phyloP scores from a whole-genome alignment of 2,888 invertebrate species.

The Leptopilina myrica region DNA sequence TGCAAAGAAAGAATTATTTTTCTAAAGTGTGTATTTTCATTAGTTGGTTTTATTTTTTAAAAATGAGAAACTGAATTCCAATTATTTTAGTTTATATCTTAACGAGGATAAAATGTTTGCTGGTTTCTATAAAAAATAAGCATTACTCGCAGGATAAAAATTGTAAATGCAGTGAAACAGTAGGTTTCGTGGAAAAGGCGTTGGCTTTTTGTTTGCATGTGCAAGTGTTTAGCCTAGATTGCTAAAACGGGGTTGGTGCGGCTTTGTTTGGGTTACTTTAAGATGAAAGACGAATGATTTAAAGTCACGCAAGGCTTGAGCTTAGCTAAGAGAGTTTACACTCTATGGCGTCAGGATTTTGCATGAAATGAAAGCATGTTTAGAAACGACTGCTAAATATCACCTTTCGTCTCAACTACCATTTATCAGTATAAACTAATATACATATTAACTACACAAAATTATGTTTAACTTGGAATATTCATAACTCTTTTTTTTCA shows the following conservation, averaged over 20 bases:
- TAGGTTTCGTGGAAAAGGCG: conserved; percentile 19
- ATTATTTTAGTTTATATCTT: too few species aligned
- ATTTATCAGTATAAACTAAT: conserved; percentile 12
- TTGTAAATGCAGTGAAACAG: background rate
- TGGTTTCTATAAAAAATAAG: too few species aligned
- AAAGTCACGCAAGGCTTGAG: conserved; percentile 24
- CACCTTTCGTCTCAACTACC: background rate
- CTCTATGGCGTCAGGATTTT: conserved; percentile 6
- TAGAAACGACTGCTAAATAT: background rate
- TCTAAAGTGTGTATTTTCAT: too few species aligned
- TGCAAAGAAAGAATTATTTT: too few species aligned
- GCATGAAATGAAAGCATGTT: conserved; percentile 28
- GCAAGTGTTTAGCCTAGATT: conserved; percentile 25
- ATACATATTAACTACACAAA: too few species aligned
- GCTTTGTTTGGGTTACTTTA: conserved; percentile 35
- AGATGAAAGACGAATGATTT: conserved; percentile 29
- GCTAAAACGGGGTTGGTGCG: conserved; percentile 11
- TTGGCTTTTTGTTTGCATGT: conserved; percentile 19
- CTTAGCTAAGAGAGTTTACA: conserved; percentile 19
- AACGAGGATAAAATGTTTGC: too few species aligned
- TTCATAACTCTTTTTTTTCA: too few species aligned
- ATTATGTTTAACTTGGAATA: too few species aligned
- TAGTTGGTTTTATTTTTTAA: too few species aligned
- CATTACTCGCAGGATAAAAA: background rate
- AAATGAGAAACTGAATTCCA: too few species aligned